Base-by-base conservation (phyloP, 1,140 invertebrate species). In the Halyomorpha halys region DNA sequence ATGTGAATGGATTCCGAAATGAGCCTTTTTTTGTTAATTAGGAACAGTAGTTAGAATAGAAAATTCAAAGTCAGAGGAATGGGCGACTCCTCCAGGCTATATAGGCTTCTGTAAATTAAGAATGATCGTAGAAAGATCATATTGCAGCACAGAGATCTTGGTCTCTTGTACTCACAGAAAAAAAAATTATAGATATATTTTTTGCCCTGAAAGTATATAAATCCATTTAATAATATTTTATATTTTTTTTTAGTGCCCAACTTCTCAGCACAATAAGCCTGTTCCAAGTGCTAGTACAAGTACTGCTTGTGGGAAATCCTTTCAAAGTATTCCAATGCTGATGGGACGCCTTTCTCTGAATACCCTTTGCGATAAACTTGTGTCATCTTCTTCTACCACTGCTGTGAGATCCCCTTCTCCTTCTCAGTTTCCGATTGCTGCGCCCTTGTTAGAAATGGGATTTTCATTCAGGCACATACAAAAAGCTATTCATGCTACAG, bases 371-470 rank as follows among this genome's bases (percentile, higher is more conserved):
- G 53, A 56, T 56, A 56, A 56, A 23, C 53, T 56, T 23, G 53
- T 25, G 18, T 23, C 18, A 5, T 56, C 53, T 23, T n/a, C 51
- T 19, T 23, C 53, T 23, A 49, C 47, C 11, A 23, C 53, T 23
- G 59, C 59, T 18, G 59, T 44, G 59, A 61, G 60, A 15, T 70
- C 68, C 39, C 74, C 75, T 11, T 76, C 77, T 6, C 76, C 78
- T 15, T 74, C 77, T 16, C 74, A 75, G 23, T 78, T 79, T 4
- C 76, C 80, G 14, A 76, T 83, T 34, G 77, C 77, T 3, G 72
- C 74, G n/a, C 80, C 80, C 59, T 72, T 84, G 25, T 70, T 83
- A 51, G 82, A 84, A 72, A 84, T 85, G 83, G 83, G 83, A 60
- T 86, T 86, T 71, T 75, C 77, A 9, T 67, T 81, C 16, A 73